These are phyloP conservation scores for Tiliacea citrago DNA, from an alignment of 2,888 invertebrate species.

Conservation along the genomic window DNA sequence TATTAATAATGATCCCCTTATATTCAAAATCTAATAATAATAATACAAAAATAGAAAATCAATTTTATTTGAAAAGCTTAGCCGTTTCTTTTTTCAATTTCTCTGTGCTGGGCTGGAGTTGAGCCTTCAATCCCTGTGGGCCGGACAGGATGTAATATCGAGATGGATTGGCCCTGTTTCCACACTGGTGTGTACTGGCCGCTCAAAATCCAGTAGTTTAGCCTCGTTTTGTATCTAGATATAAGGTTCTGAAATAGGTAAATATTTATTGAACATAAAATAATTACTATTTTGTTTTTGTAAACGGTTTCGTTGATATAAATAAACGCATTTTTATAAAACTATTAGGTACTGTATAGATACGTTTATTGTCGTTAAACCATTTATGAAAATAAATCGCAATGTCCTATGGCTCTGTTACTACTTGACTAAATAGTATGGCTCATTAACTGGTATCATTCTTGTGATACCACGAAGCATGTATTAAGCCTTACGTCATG, in stretches of 20 bases:
- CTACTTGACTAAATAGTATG: neutral
- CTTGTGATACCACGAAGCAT: neutral
- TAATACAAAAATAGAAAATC: slow-evolving; percentile 14
- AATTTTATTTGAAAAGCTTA: slow-evolving; percentile 37
- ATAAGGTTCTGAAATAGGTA: neutral
- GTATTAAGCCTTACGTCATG: no score
- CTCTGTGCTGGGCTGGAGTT: slow-evolving; percentile 26
- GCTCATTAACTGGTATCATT: neutral
- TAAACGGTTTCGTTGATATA: no score
- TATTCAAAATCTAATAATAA: no score
- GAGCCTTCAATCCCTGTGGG: slow-evolving; percentile 57
- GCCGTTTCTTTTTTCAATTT: slow-evolving; percentile 33
- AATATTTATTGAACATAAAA: neutral
- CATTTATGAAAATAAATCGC: no score
- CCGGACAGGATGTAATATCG: slow-evolving; percentile 65
- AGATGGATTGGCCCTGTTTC: slow-evolving; percentile 65
- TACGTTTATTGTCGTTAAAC: no score
- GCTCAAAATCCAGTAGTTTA: slow-evolving; percentile 48
- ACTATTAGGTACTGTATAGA: no score
- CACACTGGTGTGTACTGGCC: slow-evolving; percentile 45
- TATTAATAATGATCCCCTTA: no score
- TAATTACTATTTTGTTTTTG: no score
- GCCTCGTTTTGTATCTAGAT: slow-evolving; percentile 23
- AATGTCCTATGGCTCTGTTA: neutral
- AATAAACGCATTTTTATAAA: no score